phyloP scores from a whole-genome alignment of 64 coral and sea anemone species.

The Porites australiensis region DNA sequence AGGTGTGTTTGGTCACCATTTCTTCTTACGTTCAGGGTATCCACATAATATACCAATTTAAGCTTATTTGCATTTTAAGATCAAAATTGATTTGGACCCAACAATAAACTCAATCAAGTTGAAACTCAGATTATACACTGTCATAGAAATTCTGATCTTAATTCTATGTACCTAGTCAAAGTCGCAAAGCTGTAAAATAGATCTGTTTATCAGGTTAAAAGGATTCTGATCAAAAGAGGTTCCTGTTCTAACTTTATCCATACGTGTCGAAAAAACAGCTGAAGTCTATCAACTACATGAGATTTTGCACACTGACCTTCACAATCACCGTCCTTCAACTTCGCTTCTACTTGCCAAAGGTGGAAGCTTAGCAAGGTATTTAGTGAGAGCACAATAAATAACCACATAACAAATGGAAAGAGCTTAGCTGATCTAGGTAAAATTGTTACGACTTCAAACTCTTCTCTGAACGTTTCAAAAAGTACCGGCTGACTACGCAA shows the following conservation, averaged over 20 bases:
- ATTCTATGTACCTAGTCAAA: neutral
- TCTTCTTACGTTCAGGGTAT: too few species aligned
- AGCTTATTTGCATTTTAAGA: too few species aligned
- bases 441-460: too few species aligned
- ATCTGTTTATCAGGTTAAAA: neutral
- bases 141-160: too few species aligned
- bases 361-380: conserved; percentile 64
- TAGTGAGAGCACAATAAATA: conserved; percentile 58
- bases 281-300: neutral
- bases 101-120: too few species aligned
- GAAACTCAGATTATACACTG: too few species aligned
- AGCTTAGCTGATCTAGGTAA: neutral
- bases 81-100: too few species aligned
- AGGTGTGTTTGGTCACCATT: too few species aligned
- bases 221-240: neutral
- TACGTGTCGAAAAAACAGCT: neutral
- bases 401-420: conserved; percentile 58
- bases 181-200: neutral
- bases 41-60: too few species aligned
- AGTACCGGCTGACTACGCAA: conserved; percentile 37
- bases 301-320: conserved; percentile 71
- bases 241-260: neutral
- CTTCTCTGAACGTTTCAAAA: neutral
- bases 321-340: conserved; percentile 87
- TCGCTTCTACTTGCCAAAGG: conserved; percentile 66